Conservation (phyloP, 2,888 invertebrate species). For the Cordilura impudica region DNA sequence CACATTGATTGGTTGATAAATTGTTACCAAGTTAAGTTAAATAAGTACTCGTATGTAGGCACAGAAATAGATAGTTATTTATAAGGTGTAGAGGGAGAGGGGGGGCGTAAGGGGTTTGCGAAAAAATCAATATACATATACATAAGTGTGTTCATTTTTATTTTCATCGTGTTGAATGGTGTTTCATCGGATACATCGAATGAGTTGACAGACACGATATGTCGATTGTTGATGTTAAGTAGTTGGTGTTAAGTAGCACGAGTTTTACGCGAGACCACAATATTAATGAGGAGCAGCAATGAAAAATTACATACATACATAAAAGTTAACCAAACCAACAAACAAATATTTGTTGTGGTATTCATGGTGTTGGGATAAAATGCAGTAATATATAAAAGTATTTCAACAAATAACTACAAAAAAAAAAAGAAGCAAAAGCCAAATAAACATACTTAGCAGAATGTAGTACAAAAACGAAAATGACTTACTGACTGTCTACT, state of each 20-base stretch:
- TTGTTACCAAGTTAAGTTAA: conserved; percentile 20
- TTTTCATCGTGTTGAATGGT: conserved; percentile 22
- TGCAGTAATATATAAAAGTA: conserved; percentile 2
- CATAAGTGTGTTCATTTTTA: conserved; percentile 20
- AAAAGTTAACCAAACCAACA: conserved; percentile 41
- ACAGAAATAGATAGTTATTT: neutral
- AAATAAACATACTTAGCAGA: neutral
- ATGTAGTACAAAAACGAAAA: conserved; percentile 21
- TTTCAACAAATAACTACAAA: neutral
- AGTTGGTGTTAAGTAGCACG: conserved; percentile 42
- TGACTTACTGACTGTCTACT: conserved; percentile 20
- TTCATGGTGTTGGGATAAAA: neutral
- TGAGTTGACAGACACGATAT: conserved; percentile 7
- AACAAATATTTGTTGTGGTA: conserved; percentile 40
- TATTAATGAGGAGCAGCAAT: conserved; percentile 54
- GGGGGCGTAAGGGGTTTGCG: neutral
- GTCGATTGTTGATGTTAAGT: conserved; percentile 20
- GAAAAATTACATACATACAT: conserved; percentile 46
- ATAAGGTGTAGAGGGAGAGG: neutral
- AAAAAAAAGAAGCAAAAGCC: neutral
- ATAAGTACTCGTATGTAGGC: no score
- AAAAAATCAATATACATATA: conserved; percentile 17
- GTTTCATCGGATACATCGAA: conserved; percentile 16
- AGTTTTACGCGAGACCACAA: conserved; percentile 46
- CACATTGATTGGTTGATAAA: conserved; percentile 40